Evolutionary conservation across 35 echinoderm and acorn worm genomes (phyloP).

Genomic region (Apostichopus californicus): DNA sequence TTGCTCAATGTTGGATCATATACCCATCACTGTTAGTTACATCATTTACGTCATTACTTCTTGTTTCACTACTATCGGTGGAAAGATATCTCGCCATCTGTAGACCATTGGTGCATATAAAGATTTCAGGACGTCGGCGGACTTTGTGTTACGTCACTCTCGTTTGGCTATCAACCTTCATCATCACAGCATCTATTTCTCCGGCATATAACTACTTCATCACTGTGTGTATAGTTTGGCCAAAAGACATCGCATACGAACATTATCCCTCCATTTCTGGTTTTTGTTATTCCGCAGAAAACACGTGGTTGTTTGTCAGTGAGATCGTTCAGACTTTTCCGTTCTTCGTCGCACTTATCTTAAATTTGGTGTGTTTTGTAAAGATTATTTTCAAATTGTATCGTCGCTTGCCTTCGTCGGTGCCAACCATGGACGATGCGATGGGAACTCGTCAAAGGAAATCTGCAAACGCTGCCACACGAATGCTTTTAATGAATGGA

Average conservation of each 20-base stretch:
- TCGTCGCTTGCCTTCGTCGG: not conserved
- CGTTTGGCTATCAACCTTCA: constrained; percentile 44
- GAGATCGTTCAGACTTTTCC: constrained; percentile 50
- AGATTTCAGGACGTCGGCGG: not conserved
- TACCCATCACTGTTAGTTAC: constrained; percentile 11
- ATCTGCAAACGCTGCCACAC: constrained; percentile 45
- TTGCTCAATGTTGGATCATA: constrained; percentile 43
- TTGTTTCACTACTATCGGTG: constrained; percentile 61
- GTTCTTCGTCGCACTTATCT: constrained; percentile 65
- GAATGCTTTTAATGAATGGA: constrained; percentile 71
- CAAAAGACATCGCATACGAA: constrained; percentile 12
- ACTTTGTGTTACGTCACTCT: constrained; percentile 28
- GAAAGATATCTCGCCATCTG: constrained; percentile 73
- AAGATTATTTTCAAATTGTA: constrained; percentile 55
- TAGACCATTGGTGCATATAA: constrained; percentile 55
- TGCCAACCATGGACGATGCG: not conserved
- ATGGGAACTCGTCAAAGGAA: not conserved
- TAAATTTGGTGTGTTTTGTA: constrained; percentile 38
- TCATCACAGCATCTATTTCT: constrained; percentile 45
- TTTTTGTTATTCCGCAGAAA: constrained; percentile 31
- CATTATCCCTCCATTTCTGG: constrained; percentile 37
- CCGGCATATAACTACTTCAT: constrained; percentile 45
- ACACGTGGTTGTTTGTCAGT: not conserved
- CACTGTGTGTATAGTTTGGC: constrained; percentile 13
- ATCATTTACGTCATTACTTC: constrained; percentile 57